Base-by-base conservation (phyloP, 2,797 vertebrate species). In the Xyrichtys novacula region DNA sequence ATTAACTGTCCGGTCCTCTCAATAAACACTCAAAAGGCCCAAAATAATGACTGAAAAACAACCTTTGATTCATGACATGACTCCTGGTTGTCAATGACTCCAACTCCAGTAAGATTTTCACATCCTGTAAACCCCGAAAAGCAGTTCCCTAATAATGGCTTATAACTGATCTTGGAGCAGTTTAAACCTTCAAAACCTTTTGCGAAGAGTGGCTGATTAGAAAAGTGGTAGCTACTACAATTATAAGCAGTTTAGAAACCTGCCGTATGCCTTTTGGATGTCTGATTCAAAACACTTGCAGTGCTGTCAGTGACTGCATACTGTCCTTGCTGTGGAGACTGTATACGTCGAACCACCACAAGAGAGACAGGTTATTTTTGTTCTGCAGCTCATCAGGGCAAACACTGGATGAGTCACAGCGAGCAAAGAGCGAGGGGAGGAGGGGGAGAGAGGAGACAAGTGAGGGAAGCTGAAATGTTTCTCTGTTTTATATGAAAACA, bases 331-430 rank as follows among this genome's bases (percentile, higher is more conserved):
- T 65, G 50, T 7, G 7, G 32, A 57, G 48, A 8, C 50, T 9
- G 12, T 52, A 32, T 47, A 69, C 6, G 6, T 61, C 73, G 7
- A 46, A 46, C 36, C 59, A 34, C 42, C 28, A 47, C 40, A 47
- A 58, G 44, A 78, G 43, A 78, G 71, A 63, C 23, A 0, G 34
- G 78, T 64, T 85, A 87, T 86, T 88, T 89, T 80, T 73, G 55
- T 59, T 72, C 52, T 29, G 71, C 38, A 56, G 72, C 76, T 83
- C 71, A 62, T 65, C 54, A 25, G 57, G 20, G 54, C 70, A 76
- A 84, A 84, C 34, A 48, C 60, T 59, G 60, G 0, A 59, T 85
- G 85, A 88, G 75, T 89, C 88, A 88, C 42, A 38, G 40, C 53
- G 10, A 50, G 36, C 60, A 42, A 74, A 20, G 12, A 50, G 40